Percentiles rank a stretch among this genome's conserved stretches.
phyloP scores from a whole-genome alignment of 2,888 invertebrate species.

The Xestia rhomboidea region DNA sequence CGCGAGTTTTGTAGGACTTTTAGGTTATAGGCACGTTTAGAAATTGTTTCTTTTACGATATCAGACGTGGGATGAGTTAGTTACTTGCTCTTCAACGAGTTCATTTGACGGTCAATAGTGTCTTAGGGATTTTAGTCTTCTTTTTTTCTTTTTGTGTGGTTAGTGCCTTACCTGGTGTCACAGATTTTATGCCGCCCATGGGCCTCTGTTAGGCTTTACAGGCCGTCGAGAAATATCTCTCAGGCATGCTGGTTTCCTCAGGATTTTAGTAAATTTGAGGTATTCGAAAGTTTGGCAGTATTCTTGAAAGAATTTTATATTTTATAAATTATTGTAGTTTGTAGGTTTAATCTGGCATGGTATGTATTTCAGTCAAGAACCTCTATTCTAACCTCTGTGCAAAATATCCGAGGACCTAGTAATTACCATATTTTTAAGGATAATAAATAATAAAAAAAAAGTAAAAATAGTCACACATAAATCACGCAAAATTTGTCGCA shows the following conservation, averaged over 20 bases:
- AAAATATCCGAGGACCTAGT: not conserved
- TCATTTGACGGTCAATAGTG: not conserved
- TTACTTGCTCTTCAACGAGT: not conserved
- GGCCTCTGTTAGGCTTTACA: too few relatives aligned
- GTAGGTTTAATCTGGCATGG: too few relatives aligned
- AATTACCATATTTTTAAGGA: not conserved
- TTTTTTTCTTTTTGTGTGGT: too few relatives aligned
- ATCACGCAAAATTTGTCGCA: too few relatives aligned
- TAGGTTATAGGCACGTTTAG: not conserved
- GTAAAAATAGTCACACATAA: too few relatives aligned
- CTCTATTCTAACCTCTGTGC: too few relatives aligned
- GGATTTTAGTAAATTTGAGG: not conserved
- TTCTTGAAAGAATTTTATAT: not conserved
- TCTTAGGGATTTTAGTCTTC: not conserved
- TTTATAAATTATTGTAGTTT: too few relatives aligned
- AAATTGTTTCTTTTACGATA: not conserved
- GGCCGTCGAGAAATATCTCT: too few relatives aligned
- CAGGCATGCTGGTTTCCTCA: not conserved
- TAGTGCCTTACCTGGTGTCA: too few relatives aligned
- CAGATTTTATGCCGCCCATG: too few relatives aligned
- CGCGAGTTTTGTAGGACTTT: slow-evolving; percentile 13
- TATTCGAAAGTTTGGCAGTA: not conserved
- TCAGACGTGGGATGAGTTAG: not conserved
- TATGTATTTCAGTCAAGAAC: not conserved
- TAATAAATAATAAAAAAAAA: too few relatives aligned